These are phyloP conservation scores for Coregonus sp. DNA, from an alignment of 2,797 vertebrate genomes.

Conservation along the genomic window DNA sequence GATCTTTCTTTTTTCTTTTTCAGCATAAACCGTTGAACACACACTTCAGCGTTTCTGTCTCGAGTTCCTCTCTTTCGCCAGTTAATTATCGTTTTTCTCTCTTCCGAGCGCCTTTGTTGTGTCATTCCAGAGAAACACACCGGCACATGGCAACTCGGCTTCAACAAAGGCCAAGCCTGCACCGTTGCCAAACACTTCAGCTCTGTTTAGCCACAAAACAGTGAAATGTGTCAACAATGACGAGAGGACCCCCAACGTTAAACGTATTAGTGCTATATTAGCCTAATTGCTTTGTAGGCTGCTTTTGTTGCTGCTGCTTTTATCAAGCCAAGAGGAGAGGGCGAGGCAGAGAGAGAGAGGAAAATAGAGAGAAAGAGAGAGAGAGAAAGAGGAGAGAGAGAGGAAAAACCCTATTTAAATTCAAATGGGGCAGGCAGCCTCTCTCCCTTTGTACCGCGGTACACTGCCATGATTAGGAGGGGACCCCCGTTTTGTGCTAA, in stretches of 20 bases:
- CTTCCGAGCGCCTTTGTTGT: slow-evolving; percentile 58
- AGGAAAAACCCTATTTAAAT: slow-evolving; percentile 73
- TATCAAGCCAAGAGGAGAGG: slow-evolving; percentile 48
- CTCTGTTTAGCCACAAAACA: slow-evolving; percentile 78
- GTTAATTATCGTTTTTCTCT: slow-evolving; percentile 69
- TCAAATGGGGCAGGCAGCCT: slow-evolving; percentile 72
- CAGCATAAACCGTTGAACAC: slow-evolving; percentile 5
- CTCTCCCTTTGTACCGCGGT: slow-evolving; percentile 70
- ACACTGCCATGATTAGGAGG: slow-evolving; percentile 77
- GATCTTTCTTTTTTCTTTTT: no score
- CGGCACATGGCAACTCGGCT: slow-evolving; percentile 68
- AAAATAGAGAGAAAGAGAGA: slow-evolving; percentile 31
- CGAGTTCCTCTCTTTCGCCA: slow-evolving; percentile 42
- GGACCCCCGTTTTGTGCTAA: slow-evolving; percentile 70
- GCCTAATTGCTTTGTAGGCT: slow-evolving; percentile 74
- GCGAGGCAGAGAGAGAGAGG: slow-evolving; percentile 4
- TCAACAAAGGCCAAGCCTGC: slow-evolving; percentile 65
- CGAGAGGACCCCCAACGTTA: slow-evolving; percentile 71
- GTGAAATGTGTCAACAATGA: slow-evolving; percentile 77
- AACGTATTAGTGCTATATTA: slow-evolving; percentile 82
- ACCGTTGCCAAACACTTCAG: slow-evolving; percentile 76
- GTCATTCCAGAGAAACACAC: slow-evolving; percentile 51
- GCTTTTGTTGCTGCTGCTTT: slow-evolving; percentile 73
- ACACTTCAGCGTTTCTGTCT: slow-evolving; percentile 40
- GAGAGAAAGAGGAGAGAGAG: slow-evolving; percentile 32